Conservation (phyloP, 2,113 vertebrate genomes). For the Naja naja region DNA sequence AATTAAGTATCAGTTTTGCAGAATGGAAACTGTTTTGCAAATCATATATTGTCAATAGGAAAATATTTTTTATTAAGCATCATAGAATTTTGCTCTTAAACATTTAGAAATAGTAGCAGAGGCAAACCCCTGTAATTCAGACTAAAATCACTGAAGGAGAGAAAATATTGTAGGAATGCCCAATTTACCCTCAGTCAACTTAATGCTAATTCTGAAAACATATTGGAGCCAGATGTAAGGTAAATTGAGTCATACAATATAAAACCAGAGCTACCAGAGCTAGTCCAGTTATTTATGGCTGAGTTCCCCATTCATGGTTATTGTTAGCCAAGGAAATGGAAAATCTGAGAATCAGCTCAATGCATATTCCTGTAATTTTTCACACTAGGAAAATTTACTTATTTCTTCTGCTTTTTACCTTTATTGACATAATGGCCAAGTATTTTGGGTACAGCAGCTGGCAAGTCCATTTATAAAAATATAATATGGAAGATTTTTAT, state of each 20-base stretch:
- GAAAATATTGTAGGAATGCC: neutral
- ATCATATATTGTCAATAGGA: neutral
- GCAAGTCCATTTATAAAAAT: neutral
- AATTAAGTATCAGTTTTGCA: conserved; percentile 17
- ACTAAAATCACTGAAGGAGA: rapidly evolving
- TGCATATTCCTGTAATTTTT: conserved; percentile 7
- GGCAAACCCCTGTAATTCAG: conserved; percentile 27
- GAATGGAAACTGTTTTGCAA: conserved; percentile 14
- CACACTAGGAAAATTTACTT: neutral
- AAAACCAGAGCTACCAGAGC: neutral
- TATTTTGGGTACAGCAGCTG: neutral
- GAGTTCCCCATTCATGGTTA: neutral
- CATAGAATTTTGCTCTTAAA: neutral
- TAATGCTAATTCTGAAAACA: conserved; percentile 17
- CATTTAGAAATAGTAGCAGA: neutral
- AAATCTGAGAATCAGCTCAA: conserved; percentile 8
- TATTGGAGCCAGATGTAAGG: conserved; percentile 28
- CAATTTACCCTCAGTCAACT: conserved; percentile 19
- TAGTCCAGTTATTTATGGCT: conserved; percentile 33
- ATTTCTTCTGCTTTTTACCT: neutral
- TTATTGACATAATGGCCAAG: neutral
- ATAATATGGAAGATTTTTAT: neutral
- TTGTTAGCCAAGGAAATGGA: conserved; percentile 17
- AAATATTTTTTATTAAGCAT: neutral
- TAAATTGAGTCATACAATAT: conserved; percentile 28